Percentiles rank a stretch among this genome's conserved stretches.
phyloP scores from a whole-genome alignment of 2,113 vertebrate genomes.

The Gallinago jamesoni region DNA sequence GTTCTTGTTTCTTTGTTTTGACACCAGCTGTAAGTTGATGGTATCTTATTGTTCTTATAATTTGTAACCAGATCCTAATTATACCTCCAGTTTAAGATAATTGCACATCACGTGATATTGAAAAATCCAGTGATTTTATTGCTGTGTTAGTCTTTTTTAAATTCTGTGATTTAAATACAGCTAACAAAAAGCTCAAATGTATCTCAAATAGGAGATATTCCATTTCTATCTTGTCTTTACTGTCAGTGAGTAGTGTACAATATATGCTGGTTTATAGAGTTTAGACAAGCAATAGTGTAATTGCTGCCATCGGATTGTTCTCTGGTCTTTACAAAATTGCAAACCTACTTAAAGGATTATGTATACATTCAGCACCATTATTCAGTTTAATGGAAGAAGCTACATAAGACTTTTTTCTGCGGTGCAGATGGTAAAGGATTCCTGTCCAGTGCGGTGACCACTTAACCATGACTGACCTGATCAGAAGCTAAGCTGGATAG shows the following conservation, averaged over 20 bases:
- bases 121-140: background rate
- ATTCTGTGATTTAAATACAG: background rate
- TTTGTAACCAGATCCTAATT: background rate
- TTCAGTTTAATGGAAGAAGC: background rate
- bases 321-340: background rate
- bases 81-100: background rate
- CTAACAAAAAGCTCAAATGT: background rate
- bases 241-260: background rate
- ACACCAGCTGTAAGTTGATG: background rate
- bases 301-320: background rate
- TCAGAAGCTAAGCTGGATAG: background rate
- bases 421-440: background rate
- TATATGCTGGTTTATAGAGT: background rate
- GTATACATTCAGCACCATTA: background rate
- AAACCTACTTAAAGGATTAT: background rate
- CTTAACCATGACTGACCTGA: background rate
- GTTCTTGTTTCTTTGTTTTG: background rate
- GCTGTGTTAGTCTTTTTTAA: background rate
- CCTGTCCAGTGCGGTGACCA: background rate
- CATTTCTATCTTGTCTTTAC: background rate
- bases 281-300: background rate
- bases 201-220: background rate
- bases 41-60: background rate
- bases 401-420: background rate
- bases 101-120: background rate